Percentiles rank a stretch among this genome's conserved stretches.
Evolutionary conservation across 2,797 vertebrate genomes (phyloP).

Genomic region (Morus bassanus): DNA sequence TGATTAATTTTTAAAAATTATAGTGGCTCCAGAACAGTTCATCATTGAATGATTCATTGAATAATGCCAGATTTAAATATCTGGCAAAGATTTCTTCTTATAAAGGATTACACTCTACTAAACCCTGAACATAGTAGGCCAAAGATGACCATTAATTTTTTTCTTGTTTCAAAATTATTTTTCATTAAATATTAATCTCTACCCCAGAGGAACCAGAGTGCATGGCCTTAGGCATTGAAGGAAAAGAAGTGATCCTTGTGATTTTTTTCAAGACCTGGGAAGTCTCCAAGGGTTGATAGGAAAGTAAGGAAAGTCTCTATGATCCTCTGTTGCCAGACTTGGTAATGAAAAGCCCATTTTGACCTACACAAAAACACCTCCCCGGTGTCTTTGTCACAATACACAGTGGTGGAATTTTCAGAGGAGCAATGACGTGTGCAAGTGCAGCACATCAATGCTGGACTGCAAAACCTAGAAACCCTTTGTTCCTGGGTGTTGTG

Average conservation of each 20-base stretch:
- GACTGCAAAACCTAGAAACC: not conserved
- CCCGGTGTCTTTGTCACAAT: not conserved
- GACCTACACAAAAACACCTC: not conserved
- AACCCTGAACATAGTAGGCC: not conserved
- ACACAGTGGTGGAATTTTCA: not conserved
- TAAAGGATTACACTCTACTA: not conserved
- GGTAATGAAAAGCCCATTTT: not conserved
- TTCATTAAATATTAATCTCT: not conserved
- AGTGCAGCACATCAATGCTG: accelerated
- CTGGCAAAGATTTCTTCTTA: not conserved
- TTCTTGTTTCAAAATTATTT: not conserved
- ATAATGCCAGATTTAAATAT: not conserved
- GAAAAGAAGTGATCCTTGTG: not conserved
- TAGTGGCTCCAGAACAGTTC: constrained; percentile 21
- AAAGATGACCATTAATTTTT: not conserved
- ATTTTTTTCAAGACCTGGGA: not conserved
- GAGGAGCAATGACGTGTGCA: accelerated
- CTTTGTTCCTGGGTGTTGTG: not conserved
- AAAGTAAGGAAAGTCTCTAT: not conserved
- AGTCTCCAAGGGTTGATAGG: not conserved
- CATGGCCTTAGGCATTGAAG: not conserved
- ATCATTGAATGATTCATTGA: constrained; percentile 22
- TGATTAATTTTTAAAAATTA: constrained; percentile 9
- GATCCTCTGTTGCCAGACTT: not conserved
- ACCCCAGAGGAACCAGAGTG: not conserved